phyloP scores from a whole-genome alignment of 2,888 invertebrate species.

The Agonopterix arenella region DNA sequence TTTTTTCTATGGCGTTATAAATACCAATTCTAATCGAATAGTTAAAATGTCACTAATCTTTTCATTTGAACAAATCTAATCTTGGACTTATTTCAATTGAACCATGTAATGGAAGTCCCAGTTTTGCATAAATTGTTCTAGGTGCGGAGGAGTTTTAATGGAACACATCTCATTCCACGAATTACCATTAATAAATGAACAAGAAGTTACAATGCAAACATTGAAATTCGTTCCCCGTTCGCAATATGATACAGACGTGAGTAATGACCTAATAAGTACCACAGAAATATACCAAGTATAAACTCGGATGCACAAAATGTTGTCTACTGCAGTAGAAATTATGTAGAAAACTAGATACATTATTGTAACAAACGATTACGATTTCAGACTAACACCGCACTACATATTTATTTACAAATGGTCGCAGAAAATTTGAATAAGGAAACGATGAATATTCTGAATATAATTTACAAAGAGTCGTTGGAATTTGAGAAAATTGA shows the following conservation, averaged over 20 bases:
- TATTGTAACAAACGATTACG: neutral
- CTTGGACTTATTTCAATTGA: too few relatives aligned
- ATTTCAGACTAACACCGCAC: slow-evolving; percentile 20
- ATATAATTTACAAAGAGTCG: slow-evolving; percentile 13
- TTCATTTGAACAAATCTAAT: too few relatives aligned
- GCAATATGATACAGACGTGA: neutral
- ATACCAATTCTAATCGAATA: too few relatives aligned
- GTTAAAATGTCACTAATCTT: too few relatives aligned
- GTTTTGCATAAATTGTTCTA: neutral
- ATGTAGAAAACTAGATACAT: neutral
- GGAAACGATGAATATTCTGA: slow-evolving; percentile 18
- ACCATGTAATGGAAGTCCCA: too few relatives aligned
- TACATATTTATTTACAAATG: slow-evolving; percentile 27
- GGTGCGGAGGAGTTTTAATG: neutral
- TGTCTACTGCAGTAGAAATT: too few relatives aligned
- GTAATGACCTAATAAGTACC: neutral
- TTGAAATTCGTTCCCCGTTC: neutral
- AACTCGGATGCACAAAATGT: too few relatives aligned
- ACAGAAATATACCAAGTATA: neutral
- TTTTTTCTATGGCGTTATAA: too few relatives aligned
- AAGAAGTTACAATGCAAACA: neutral
- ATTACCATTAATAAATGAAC: neutral
- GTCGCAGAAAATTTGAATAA: slow-evolving; percentile 29
- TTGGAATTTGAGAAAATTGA: slow-evolving; percentile 12
- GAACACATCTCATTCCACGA: neutral